Evolutionary conservation across 2,888 invertebrate genomes (phyloP).

Genomic region (Pheosia gnoma): DNA sequence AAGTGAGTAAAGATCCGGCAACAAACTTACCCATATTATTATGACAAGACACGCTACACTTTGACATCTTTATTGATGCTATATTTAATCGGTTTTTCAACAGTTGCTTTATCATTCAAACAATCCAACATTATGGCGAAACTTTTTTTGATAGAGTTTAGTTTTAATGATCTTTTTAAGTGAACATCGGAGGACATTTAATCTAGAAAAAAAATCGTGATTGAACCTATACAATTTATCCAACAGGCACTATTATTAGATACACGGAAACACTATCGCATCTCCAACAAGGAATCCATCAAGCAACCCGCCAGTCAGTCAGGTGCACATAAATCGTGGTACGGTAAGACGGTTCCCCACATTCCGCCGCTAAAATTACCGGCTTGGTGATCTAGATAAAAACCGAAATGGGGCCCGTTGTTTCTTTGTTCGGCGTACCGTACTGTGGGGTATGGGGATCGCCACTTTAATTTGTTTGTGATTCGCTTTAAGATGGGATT

Average conservation of each 20-base stretch:
- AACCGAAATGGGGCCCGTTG: conserved; percentile 36
- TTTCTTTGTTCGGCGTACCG: conserved; percentile 31
- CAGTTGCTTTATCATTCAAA: too few species aligned
- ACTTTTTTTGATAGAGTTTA: too few species aligned
- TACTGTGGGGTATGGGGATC: not conserved
- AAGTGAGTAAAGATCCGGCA: too few species aligned
- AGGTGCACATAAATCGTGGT: conserved; percentile 43
- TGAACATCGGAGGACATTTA: too few species aligned
- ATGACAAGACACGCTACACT: too few species aligned
- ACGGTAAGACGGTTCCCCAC: conserved; percentile 55
- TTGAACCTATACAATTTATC: not conserved
- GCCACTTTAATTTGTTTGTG: conserved; percentile 8
- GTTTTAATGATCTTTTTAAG: too few species aligned
- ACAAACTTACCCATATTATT: too few species aligned
- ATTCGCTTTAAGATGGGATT: not conserved
- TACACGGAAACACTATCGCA: not conserved
- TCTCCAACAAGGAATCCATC: conserved; percentile 2
- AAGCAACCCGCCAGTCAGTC: not conserved
- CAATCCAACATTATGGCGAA: too few species aligned
- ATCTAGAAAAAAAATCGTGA: too few species aligned
- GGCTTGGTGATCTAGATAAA: conserved; percentile 46
- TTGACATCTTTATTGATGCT: too few species aligned
- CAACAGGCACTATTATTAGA: not conserved
- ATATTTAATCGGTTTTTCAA: too few species aligned
- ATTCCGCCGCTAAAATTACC: conserved; percentile 54